phyloP scores from a whole-genome alignment of 2,113 vertebrate genomes.

The Orientallactaga bullata region DNA sequence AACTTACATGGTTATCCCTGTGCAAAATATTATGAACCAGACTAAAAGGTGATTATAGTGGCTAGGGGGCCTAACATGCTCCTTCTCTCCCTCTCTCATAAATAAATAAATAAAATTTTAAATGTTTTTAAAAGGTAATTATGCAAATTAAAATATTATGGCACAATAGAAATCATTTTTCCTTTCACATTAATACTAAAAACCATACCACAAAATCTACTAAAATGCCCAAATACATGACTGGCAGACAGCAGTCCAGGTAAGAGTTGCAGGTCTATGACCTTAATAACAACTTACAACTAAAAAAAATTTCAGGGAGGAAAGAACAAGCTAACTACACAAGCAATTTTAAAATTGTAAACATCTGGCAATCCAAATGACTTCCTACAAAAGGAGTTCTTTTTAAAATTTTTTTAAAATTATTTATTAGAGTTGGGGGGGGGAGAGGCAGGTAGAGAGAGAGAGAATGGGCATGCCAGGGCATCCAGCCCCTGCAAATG shows the following conservation, averaged over 20 bases:
- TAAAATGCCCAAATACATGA: neutral
- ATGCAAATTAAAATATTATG: slow-evolving; percentile 7
- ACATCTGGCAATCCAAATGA: neutral
- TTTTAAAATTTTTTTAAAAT: too few relatives aligned
- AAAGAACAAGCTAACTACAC: neutral
- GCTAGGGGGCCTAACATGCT: too few relatives aligned
- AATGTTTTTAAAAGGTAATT: neutral
- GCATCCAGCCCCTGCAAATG: too few relatives aligned
- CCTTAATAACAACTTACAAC: neutral
- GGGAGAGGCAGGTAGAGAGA: too few relatives aligned
- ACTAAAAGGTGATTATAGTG: too few relatives aligned
- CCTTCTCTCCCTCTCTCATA: too few relatives aligned
- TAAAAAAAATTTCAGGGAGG: neutral
- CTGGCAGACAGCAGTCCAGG: neutral
- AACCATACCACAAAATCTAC: slow-evolving; percentile 10
- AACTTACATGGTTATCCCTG: neutral
- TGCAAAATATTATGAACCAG: neutral
- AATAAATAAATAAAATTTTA: too few relatives aligned
- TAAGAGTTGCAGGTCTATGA: neutral
- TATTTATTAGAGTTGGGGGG: too few relatives aligned
- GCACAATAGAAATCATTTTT: neutral
- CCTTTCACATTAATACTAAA: neutral
- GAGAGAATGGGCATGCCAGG: too few relatives aligned
- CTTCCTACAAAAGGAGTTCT: neutral
- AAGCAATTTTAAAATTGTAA: neutral